Evolutionary conservation across 53 echinoderm and acorn worm genomes (phyloP).

Genomic region (Paracentrotus lividus): DNA sequence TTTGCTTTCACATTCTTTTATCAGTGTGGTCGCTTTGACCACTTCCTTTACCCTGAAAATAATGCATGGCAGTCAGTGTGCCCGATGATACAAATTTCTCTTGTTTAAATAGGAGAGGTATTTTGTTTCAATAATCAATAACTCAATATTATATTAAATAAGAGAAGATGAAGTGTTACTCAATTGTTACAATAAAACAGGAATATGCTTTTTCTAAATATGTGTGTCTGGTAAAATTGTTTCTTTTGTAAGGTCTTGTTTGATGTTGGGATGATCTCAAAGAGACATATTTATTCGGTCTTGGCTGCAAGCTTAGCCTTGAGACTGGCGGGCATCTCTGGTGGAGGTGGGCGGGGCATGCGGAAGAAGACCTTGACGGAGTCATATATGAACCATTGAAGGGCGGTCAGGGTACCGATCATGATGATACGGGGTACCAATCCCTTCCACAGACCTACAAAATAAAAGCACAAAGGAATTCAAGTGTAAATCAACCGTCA

Average conservation of each 20-base stretch:
- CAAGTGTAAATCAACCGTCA: not conserved
- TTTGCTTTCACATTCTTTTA: not conserved
- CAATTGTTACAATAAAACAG: not conserved
- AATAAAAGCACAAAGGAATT: not conserved
- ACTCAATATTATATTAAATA: not conserved
- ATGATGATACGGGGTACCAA: constrained; percentile 97
- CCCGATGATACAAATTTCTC: not conserved
- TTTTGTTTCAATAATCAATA: not conserved
- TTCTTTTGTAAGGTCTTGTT: not conserved
- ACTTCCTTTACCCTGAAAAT: not conserved
- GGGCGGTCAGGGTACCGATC: constrained; percentile 99
- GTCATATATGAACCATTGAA: constrained; percentile 99
- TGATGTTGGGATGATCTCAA: not conserved
- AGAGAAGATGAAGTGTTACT: not conserved
- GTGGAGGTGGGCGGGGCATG: constrained; percentile 98
- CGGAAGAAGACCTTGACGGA: constrained; percentile 99
- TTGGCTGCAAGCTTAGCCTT: constrained; percentile 89
- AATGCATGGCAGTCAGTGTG: not conserved
- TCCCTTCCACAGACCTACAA: constrained; percentile 95
- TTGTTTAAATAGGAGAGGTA: not conserved
- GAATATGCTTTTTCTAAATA: not conserved
- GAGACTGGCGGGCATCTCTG: constrained; percentile 97
- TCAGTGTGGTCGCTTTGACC: not conserved
- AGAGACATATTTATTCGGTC: constrained; percentile 32
- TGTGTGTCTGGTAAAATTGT: not conserved